Percentiles rank a stretch among this genome's conserved stretches.
phyloP scores from a whole-genome alignment of 1,140 invertebrate species.

The Homalodisca vitripennis region DNA sequence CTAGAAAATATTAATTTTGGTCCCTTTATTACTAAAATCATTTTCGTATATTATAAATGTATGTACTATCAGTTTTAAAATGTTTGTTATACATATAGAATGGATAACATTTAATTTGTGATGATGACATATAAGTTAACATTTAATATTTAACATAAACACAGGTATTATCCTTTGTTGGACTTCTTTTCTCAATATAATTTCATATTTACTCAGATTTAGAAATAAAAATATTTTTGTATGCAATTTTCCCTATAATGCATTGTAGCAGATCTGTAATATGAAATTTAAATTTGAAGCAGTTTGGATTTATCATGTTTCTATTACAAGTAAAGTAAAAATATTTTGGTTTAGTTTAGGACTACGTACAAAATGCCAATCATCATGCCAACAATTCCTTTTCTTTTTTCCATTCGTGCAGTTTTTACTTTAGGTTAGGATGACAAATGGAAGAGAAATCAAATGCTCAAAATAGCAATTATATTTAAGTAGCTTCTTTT shows the following conservation, averaged over 20 bases:
- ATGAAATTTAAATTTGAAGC: background rate
- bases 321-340: background rate
- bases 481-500: conserved; percentile 25
- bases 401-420: background rate
- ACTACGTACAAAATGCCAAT: conserved; percentile 13
- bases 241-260: background rate
- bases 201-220: background rate
- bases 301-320: background rate
- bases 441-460: conserved; percentile 17
- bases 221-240: background rate
- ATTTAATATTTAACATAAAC: too few species aligned
- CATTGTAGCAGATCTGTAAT: background rate
- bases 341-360: background rate
- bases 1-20: too few species aligned
- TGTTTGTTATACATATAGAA: too few species aligned
- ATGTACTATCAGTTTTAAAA: too few species aligned
- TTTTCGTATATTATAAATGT: too few species aligned
- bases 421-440: background rate
- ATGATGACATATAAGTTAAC: too few species aligned
- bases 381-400: conserved; percentile 1
- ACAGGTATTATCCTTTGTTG: too few species aligned
- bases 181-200: background rate
- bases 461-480: conserved; percentile 25
- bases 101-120: too few species aligned
- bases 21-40: too few species aligned